Base-by-base conservation (phyloP, 2,113 vertebrate species). In the Phrynocephalus versicolor region DNA sequence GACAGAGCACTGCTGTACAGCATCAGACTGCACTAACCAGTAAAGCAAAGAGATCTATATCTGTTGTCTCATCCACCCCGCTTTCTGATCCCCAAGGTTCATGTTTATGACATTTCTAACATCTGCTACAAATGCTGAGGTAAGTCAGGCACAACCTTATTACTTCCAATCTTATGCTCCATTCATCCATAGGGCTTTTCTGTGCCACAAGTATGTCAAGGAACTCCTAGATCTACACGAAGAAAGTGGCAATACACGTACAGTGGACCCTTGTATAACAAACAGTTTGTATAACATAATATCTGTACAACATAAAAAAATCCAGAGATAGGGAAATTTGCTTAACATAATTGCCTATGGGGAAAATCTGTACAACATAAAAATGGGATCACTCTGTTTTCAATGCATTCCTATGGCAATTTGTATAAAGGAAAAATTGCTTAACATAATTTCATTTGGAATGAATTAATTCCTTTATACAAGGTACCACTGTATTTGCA, bases 121-220 rank as follows among this genome's bases (percentile, higher is more conserved):
- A 95, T 95, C 95, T 96, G 94, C 92, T 95, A 88, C 90, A 90
- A 95, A 95, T 93, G 84, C 9, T 65, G 89, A 95, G 89, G 91
- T 94, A 95, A 95, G 92, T 94, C 94, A 95, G 91, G 91, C 94
- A 95, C 93, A 95, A 90, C 88, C 92, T 94, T 94, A 94, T 93
- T 93, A 93, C 93, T 95, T 95, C 92, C 89, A 94, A 91, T 88
- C 95, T 94, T 94, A 94, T 88, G 75, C 88, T 94, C 89, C 89
- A 92, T 90, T 88, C 94, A 91, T 88, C 92, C 93, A 91, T 75
- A 16, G 85, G 92, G 94, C 88, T 94, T 94, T 93, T 90, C 82
- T 67, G 90, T 88, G 92, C 85, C 88, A 90, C 87, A 75, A 45
- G 88, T 76, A 84, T 3, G 19, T 90, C 90, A 92, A 88, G 45